Percentiles rank a stretch among this genome's conserved stretches.
Evolutionary conservation across 2,113 vertebrate genomes (phyloP).

Genomic region (Caracal caracal): DNA sequence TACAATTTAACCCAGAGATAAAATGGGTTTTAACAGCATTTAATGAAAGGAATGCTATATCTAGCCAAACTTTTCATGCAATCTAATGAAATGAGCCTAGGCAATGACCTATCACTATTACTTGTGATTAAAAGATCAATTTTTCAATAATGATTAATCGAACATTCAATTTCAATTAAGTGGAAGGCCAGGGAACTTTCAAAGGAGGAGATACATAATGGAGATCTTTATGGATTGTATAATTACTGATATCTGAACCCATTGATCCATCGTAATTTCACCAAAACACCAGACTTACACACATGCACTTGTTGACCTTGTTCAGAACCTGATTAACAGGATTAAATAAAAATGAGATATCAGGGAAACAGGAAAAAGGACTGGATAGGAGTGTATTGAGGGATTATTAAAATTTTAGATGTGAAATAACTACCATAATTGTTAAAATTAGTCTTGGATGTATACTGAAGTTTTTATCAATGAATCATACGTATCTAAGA

Average conservation of each 20-base stretch:
- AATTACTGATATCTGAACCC: not conserved
- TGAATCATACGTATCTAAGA: not conserved
- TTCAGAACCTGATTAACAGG: not conserved
- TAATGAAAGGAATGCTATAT: not conserved
- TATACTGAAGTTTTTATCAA: not conserved
- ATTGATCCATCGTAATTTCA: not conserved
- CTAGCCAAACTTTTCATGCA: not conserved
- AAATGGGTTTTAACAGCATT: slow-evolving; percentile 9
- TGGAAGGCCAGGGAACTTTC: not conserved
- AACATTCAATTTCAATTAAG: not conserved
- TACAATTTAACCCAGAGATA: not conserved
- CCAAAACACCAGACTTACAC: not conserved
- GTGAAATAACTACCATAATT: not conserved
- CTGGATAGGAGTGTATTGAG: not conserved
- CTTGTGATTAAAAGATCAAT: not conserved
- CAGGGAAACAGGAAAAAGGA: not conserved
- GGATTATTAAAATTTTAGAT: not conserved
- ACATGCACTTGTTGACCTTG: not conserved
- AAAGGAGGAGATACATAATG: not conserved
- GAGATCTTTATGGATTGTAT: not conserved
- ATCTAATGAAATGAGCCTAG: not conserved
- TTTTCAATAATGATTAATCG: not conserved
- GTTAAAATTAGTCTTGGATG: not conserved
- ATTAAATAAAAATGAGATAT: not conserved
- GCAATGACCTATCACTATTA: not conserved